Percentiles rank a stretch among this genome's conserved stretches.
Evolutionary conservation across 2,797 vertebrate species (phyloP).

Genomic region (Crocodylus rhombifer): DNA sequence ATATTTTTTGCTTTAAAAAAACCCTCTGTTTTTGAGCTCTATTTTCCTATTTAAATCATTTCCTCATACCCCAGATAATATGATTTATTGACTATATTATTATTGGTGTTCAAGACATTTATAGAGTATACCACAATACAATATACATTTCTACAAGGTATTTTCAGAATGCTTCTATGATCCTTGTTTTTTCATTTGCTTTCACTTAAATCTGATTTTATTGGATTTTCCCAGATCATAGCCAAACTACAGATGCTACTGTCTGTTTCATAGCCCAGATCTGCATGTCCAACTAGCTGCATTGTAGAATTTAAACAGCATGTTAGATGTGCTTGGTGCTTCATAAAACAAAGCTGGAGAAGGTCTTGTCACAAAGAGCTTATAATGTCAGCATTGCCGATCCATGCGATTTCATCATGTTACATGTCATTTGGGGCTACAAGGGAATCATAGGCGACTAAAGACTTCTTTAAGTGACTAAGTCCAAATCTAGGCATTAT

Average conservation of each 20-base stretch:
- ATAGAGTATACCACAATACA: background rate
- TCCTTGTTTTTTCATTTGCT: accelerated
- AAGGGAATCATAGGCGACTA: too few species aligned
- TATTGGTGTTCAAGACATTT: background rate
- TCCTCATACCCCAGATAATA: background rate
- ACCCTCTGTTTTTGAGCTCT: background rate
- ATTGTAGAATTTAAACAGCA: background rate
- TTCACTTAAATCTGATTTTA: background rate
- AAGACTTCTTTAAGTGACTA: too few species aligned
- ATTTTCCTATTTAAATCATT: background rate
- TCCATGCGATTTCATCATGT: background rate
- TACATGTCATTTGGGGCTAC: too few species aligned
- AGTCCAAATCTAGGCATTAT: too few species aligned
- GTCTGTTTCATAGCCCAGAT: background rate
- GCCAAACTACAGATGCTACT: background rate
- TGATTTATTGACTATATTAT: background rate
- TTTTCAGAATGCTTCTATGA: background rate
- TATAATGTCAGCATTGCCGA: background rate
- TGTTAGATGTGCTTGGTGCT: background rate
- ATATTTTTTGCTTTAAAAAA: background rate
- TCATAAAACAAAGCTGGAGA: background rate
- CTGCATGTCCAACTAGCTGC: background rate
- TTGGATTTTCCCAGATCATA: background rate
- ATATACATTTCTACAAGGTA: background rate
- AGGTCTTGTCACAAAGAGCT: background rate